phyloP scores from a whole-genome alignment of 2,797 vertebrate genomes.

The Distichodus sexfasciatus region DNA sequence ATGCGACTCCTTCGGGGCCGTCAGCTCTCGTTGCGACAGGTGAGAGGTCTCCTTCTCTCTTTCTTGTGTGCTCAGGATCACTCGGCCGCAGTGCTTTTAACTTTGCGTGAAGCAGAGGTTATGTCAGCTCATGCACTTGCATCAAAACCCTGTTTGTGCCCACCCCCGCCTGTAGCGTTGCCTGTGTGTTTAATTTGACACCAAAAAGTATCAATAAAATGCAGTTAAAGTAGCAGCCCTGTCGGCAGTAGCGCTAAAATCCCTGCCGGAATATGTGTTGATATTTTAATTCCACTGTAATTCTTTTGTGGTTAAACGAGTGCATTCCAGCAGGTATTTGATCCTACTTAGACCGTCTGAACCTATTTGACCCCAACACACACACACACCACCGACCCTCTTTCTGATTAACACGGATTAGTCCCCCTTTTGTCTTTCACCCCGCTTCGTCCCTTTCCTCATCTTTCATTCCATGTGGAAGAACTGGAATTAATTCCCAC shows the following conservation, averaged over 20 bases:
- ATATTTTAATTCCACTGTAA: background rate
- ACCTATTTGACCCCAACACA: slow-evolving; percentile 34
- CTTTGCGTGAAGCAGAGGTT: no score
- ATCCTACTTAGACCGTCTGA: slow-evolving; percentile 64
- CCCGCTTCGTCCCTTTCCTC: slow-evolving; percentile 8
- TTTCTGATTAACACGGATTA: slow-evolving; percentile 62
- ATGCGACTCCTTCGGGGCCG: slow-evolving; percentile 74
- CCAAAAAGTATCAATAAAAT: no score
- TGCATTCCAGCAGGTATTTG: slow-evolving; percentile 20
- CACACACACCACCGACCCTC: slow-evolving; percentile 30
- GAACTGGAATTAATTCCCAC: background rate
- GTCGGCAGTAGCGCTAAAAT: no score
- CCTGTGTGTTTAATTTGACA: no score
- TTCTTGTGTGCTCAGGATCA: background rate
- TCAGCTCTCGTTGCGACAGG: slow-evolving; percentile 73
- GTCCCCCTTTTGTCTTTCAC: slow-evolving; percentile 39
- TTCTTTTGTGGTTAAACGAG: background rate
- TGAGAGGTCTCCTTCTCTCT: slow-evolving; percentile 52
- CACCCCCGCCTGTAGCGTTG: no score
- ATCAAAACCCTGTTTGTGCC: no score
- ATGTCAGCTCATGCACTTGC: no score
- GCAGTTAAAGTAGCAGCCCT: no score
- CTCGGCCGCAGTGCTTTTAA: no score
- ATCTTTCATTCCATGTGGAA: background rate
- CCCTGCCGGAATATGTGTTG: no score